Base-by-base conservation (phyloP, 2,888 invertebrate species). In the Macaria liturata region DNA sequence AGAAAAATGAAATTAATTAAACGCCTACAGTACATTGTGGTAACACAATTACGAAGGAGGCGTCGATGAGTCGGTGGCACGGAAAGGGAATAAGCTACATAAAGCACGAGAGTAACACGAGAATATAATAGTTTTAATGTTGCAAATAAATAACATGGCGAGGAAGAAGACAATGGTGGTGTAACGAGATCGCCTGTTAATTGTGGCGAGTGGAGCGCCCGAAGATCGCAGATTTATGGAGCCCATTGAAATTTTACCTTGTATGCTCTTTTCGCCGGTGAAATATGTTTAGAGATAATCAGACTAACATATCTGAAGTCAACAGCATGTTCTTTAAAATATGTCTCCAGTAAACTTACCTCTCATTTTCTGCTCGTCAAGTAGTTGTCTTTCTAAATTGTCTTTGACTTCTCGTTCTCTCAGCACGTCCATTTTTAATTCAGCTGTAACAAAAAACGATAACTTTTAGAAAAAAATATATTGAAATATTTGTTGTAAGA, bases 381-480 rank as follows among this genome's bases (percentile, higher is more conserved):
- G 93, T 64, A 98, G 94, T 92, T 98, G 98, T 87, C 98, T 95
- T 91, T 98, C 98, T 79, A 98, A 89, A 80, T 96, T 97, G 91
- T 98, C 98, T 92, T 98, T 96, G 63, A 97, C 95, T 93, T 98
- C 98, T 77, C 98, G 93, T 91, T 98, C 98, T 77, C 98, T 94
- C 68, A 98, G 93, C 64, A 98, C 95, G 89, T 98, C 98, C 97
- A 98, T 97, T 92, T 98, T 98, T 73, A 98, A 93, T 93, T 98
- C 98, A 83, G 98, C 98, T 98, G 95, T 56, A 95, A 95, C 83
- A 91, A 88, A 42, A 8, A 42, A 37, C 20, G 2, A 20, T 20
- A 20, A 20, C 1, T 20, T 20, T 1, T 2, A 20, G 20, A 20
- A 20, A 20, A 20, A 20, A 1, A 20, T 20, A 20, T 20, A 20